Evolutionary conservation across 2,113 vertebrate species (phyloP), one percentile per base, ranked within the genome.

Genomic region (Athene noctua): DNA sequence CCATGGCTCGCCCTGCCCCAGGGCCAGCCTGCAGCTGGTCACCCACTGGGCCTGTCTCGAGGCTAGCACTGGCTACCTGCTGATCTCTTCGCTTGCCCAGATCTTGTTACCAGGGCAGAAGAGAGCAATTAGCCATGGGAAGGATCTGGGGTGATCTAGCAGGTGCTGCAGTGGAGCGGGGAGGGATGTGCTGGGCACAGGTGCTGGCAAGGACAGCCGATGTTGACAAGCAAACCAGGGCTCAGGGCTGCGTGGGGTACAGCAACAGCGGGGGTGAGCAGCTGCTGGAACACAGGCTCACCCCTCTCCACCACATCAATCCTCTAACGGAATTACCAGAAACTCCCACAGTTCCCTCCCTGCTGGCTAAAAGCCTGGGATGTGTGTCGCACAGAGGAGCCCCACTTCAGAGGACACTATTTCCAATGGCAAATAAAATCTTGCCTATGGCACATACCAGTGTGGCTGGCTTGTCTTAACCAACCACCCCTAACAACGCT

Each of bases 91-190:
- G 6, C n/a, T 32, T 55, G 72, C 63, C 34, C 30, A 34, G 26
- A 17, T 36, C 66, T 72, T 57, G 11, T 36, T 67, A 34, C 32
- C 34, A 49, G 61, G 36, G 32, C 55, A 44, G 51, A 70, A 57
- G 70, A 81, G 5, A 23, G 61, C 42, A 19, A 5, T 20, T 5
- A 42, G 34, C 16, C 10, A 57, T 36, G 25, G 40, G 42, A 51
- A 38, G 0, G 2, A 47, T 30, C 23, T 51, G 0, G 23, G 36
- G 44, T 5, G 3, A 66, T 25, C 25, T 32, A 34, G 11, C 25
- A 51, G 58, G 55, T 55, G 25, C 44, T 36, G 80, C 80, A 62
- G 42, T 20, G n/a, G 21, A 75, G 26, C 3, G 23, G 17, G 44
- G 47, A 63, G 4, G 32, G 70, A 46, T 4, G 13, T n/a, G 61